Percentiles rank a stretch among this genome's conserved stretches.
Conservation (phyloP, 2,113 vertebrate genomes). For the Eudyptes chrysolophus region DNA sequence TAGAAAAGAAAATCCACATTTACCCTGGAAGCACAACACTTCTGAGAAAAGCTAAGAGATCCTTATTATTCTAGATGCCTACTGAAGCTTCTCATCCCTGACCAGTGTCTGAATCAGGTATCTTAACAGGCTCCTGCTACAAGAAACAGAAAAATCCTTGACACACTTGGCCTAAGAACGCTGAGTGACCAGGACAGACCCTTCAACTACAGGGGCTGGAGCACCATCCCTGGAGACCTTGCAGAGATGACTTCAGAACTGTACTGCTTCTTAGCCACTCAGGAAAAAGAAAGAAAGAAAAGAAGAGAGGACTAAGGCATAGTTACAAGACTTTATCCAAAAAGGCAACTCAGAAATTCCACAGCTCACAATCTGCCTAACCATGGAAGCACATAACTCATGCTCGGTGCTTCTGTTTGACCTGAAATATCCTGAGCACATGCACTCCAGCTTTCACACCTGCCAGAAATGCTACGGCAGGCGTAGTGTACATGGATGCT, state of each 20-base stretch:
- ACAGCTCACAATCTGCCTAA: background rate
- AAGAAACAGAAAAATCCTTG: background rate
- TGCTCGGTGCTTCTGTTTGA: background rate
- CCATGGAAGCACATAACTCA: background rate
- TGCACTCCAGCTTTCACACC: background rate
- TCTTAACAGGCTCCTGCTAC: background rate
- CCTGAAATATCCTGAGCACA: background rate
- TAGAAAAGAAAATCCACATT: constrained; percentile 15
- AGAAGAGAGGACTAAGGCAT: background rate
- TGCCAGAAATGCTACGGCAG: background rate
- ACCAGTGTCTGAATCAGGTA: background rate
- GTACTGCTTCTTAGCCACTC: background rate
- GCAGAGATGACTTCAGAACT: background rate
- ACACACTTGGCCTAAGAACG: background rate
- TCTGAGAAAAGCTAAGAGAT: background rate
- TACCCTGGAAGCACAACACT: constrained; percentile 3
- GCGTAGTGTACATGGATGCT: background rate
- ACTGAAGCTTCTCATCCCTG: background rate
- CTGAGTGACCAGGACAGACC: background rate
- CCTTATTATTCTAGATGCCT: background rate
- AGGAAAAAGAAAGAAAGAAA: background rate
- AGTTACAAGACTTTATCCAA: background rate
- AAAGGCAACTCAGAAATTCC: background rate
- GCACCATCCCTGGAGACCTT: background rate
- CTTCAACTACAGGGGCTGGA: background rate